Evolutionary conservation across 2,888 invertebrate genomes (phyloP).

Genomic region (Aelia acuminata): DNA sequence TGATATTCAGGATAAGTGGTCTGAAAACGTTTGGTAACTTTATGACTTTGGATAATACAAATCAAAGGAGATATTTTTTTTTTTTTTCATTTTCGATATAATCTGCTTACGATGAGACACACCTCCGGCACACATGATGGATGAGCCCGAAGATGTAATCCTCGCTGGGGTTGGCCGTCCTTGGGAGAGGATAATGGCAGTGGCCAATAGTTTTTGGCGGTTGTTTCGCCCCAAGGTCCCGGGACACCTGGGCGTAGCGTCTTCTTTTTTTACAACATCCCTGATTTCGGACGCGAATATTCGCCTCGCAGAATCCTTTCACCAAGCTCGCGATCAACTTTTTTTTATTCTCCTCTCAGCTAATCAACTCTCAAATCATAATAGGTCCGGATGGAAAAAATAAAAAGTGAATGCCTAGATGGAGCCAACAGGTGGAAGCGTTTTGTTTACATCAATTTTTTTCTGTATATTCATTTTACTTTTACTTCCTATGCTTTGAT

Average conservation of each 20-base stretch:
- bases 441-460: neutral
- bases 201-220: slow-evolving; percentile 48
- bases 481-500: neutral
- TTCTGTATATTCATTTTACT: neutral
- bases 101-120: neutral
- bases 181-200: slow-evolving; percentile 41
- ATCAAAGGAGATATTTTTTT: neutral
- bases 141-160: neutral
- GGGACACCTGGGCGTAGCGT: slow-evolving; percentile 9
- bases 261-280: slow-evolving; percentile 17
- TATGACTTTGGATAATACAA: neutral
- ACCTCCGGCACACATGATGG: neutral
- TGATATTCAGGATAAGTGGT: too few relatives aligned
- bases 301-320: slow-evolving; percentile 6
- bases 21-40: neutral
- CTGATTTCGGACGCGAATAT: slow-evolving; percentile 32
- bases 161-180: slow-evolving; percentile 6
- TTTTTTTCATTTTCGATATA: neutral
- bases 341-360: neutral
- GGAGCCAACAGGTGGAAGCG: neutral
- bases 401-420: neutral
- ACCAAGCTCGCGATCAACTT: neutral
- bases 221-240: slow-evolving; percentile 39
- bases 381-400: slow-evolving; percentile 12
- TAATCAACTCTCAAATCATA: slow-evolving; percentile 42